Percentiles rank a stretch among this genome's conserved stretches.
Conservation (phyloP, 2,797 vertebrate species). For the Sciurus carolinensis region DNA sequence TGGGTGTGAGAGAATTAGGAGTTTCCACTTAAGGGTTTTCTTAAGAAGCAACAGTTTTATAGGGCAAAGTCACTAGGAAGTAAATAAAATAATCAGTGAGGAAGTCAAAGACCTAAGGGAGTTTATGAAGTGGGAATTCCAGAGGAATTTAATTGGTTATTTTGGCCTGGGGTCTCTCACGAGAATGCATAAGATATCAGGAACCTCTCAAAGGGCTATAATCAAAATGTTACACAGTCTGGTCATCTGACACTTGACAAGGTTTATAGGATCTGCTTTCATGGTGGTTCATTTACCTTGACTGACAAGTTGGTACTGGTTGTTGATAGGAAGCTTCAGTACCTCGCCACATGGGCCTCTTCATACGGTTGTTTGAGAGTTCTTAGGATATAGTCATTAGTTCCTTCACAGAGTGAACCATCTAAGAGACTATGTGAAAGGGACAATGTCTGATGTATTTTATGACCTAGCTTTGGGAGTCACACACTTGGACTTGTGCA, state of each 20-base stretch:
- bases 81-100: slow-evolving; percentile 10
- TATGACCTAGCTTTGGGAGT: slow-evolving; percentile 25
- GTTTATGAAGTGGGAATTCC: background rate
- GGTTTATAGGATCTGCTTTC: background rate
- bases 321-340: slow-evolving; percentile 25
- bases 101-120: background rate
- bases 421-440: background rate
- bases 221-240: background rate
- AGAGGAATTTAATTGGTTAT: background rate
- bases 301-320: background rate
- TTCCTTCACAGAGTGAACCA: background rate
- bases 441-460: background rate
- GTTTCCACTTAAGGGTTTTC: slow-evolving; percentile 4
- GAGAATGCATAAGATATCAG: background rate
- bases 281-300: background rate
- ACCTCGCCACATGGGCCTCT: background rate
- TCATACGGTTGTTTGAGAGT: background rate
- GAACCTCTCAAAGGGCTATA: background rate
- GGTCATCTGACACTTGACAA: background rate
- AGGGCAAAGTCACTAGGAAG: background rate
- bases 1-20: background rate
- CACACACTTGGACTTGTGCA: background rate
- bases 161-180: background rate
- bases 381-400: slow-evolving; percentile 12
- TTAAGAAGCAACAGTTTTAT: slow-evolving; percentile 15